A percentile compares a stretch with the other conserved stretches of the same genome.
Evolutionary conservation across 1,140 invertebrate species (phyloP).

Genomic region (Listronotus bonariensis): DNA sequence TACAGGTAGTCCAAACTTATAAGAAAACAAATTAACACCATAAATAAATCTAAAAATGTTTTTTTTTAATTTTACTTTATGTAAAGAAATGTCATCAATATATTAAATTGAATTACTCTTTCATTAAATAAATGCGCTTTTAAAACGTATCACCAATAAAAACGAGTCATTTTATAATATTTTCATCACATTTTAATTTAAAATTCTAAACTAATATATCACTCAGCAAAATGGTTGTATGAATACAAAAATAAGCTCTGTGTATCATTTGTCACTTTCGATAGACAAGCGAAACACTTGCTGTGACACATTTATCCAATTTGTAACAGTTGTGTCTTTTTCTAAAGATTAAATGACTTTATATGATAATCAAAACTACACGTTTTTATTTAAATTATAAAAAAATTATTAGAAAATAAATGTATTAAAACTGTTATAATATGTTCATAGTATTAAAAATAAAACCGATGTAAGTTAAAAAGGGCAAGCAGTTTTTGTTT

Average conservation of each 20-base stretch:
- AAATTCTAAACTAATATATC: slow-evolving; percentile 30
- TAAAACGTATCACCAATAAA: background rate
- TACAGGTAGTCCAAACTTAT: no score
- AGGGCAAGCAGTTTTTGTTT: no score
- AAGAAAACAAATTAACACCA: no score
- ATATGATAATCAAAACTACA: slow-evolving; percentile 12
- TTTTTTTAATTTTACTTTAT: no score
- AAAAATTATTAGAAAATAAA: no score
- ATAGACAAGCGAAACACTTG: slow-evolving; percentile 33
- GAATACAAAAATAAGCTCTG: slow-evolving; percentile 27
- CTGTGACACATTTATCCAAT: slow-evolving; percentile 33
- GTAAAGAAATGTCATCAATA: no score
- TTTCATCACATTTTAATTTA: slow-evolving; percentile 31
- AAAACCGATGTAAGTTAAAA: no score
- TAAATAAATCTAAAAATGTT: no score
- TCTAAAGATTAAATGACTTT: slow-evolving; percentile 16
- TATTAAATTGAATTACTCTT: no score
- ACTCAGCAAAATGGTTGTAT: slow-evolving; percentile 23
- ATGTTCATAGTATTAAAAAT: no score
- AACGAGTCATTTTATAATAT: slow-evolving; percentile 26
- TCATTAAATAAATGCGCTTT: no score
- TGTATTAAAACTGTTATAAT: no score
- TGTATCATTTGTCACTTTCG: slow-evolving; percentile 34
- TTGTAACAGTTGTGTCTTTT: slow-evolving; percentile 21
- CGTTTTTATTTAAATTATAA: background rate